These are phyloP conservation scores for Electrona antarctica DNA, from an alignment of 2,113 vertebrate species.

Conservation along the genomic window DNA sequence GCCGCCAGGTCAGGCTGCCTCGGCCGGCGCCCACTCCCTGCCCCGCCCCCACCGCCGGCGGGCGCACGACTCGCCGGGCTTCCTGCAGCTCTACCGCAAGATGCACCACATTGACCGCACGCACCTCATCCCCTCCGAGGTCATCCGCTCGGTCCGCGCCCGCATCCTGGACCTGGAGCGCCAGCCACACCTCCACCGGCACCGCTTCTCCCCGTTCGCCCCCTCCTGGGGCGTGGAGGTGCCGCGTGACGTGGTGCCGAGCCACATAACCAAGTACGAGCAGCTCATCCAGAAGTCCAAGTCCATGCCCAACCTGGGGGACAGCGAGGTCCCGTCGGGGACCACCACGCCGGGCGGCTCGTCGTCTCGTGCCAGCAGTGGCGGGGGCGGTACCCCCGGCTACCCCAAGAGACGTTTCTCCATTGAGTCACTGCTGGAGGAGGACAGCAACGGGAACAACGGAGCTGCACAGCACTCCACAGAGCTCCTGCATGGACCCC, in stretches of 20 bases:
- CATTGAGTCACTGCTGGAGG: constrained; percentile 90
- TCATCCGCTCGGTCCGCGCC: constrained; percentile 91
- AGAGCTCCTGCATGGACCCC: constrained; percentile 60
- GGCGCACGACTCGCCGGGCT: constrained; percentile 87
- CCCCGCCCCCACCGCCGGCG: constrained; percentile 82
- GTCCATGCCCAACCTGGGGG: constrained; percentile 93
- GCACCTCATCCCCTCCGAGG: constrained; percentile 88
- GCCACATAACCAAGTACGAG: constrained; percentile 91
- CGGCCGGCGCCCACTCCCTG: constrained; percentile 62
- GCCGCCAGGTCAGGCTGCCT: constrained; percentile 72
- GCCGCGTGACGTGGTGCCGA: constrained; percentile 89
- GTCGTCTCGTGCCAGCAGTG: constrained; percentile 83
- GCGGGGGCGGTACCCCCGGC: constrained; percentile 64
- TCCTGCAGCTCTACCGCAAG: constrained; percentile 92
- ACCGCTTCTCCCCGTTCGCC: constrained; percentile 72
- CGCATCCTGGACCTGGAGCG: constrained; percentile 90
- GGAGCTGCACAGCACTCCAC: constrained; percentile 40
- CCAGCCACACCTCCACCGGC: constrained; percentile 80
- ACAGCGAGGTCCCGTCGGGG: constrained; percentile 83
- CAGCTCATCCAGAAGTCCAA: constrained; percentile 93
- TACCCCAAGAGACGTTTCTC: constrained; percentile 89
- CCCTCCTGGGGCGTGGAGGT: constrained; percentile 85
- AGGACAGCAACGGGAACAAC: constrained; percentile 74
- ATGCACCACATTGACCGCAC: constrained; percentile 95
- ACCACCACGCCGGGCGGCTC: constrained; percentile 83